These are phyloP conservation scores for Brenthis daphne DNA, from an alignment of 2,888 invertebrate genomes.

Conservation along the genomic window DNA sequence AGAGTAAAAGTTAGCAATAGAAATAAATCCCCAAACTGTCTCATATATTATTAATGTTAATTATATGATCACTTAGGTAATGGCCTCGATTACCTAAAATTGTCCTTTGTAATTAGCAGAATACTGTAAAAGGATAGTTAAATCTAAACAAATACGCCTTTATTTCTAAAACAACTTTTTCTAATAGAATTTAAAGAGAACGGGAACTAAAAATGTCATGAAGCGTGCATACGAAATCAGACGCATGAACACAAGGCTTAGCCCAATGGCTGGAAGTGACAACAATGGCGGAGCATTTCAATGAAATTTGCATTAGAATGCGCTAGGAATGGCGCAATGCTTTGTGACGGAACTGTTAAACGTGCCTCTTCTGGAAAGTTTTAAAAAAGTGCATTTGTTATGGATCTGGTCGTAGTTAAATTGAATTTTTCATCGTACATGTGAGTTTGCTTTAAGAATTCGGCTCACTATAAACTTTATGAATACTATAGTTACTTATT, in stretches of 20 bases:
- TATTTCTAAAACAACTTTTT: conserved; percentile 10
- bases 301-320: conserved; percentile 79
- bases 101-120: too few relatives aligned
- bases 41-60: too few relatives aligned
- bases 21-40: too few relatives aligned
- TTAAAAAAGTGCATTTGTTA: conserved; percentile 28
- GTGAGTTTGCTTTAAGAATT: not conserved
- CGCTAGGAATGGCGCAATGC: conserved; percentile 61
- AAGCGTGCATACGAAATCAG: conserved; percentile 49
- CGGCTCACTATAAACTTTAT: not conserved
- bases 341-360: conserved; percentile 61
- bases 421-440: conserved; percentile 24
- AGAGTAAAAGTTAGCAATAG: too few relatives aligned
- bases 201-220: conserved; percentile 27
- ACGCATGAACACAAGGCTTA: conserved; percentile 58
- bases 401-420: conserved; percentile 18
- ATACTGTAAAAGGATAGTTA: too few relatives aligned
- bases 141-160: not conserved
- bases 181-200: conserved; percentile 5
- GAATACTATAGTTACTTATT: too few relatives aligned
- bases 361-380: conserved; percentile 44
- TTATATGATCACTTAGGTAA: too few relatives aligned
- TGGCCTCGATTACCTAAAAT: too few relatives aligned
- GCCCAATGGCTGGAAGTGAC: conserved; percentile 65
- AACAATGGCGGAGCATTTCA: conserved; percentile 73